A percentile compares a stretch with the other conserved stretches of the same genome.
Conservation (phyloP, 2,888 invertebrate genomes). For the Gymnosoma rotundatum region DNA sequence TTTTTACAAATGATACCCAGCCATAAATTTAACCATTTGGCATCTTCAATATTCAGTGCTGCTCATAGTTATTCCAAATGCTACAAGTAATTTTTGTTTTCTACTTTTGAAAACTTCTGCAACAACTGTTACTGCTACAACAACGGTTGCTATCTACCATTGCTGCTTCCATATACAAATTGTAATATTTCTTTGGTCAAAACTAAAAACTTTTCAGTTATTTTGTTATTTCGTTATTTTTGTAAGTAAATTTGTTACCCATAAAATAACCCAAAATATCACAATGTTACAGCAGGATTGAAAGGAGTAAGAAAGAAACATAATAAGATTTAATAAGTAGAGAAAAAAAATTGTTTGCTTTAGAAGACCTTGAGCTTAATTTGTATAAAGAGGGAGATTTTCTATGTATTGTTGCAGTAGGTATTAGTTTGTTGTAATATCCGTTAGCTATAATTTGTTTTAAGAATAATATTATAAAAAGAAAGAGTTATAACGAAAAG, state of each 20-base stretch:
- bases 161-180: slow-evolving; percentile 25
- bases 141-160: not conserved
- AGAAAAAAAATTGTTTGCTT: slow-evolving; percentile 10
- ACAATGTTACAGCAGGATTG: not conserved
- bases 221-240: slow-evolving; percentile 29
- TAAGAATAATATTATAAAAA: slow-evolving; percentile 14
- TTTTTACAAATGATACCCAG: slow-evolving; percentile 62
- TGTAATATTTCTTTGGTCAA: slow-evolving; percentile 39
- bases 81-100: slow-evolving; percentile 48
- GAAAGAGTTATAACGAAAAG: slow-evolving; percentile 30
- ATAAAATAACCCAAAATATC: slow-evolving; percentile 30
- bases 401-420: not conserved
- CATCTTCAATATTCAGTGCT: slow-evolving; percentile 53
- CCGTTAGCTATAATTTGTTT: slow-evolving; percentile 49
- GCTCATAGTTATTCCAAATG: slow-evolving; percentile 46
- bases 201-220: slow-evolving; percentile 57
- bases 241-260: slow-evolving; percentile 42
- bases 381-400: not conserved
- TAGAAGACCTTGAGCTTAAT: slow-evolving; percentile 63
- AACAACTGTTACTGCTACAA: slow-evolving; percentile 40
- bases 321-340: slow-evolving; percentile 7
- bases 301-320: not conserved
- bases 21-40: slow-evolving; percentile 65
- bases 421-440: slow-evolving; percentile 33
- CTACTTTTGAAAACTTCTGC: slow-evolving; percentile 8